Evolutionary conservation across 2,888 invertebrate species (phyloP).

Genomic region (Nephrotoma appendiculata): DNA sequence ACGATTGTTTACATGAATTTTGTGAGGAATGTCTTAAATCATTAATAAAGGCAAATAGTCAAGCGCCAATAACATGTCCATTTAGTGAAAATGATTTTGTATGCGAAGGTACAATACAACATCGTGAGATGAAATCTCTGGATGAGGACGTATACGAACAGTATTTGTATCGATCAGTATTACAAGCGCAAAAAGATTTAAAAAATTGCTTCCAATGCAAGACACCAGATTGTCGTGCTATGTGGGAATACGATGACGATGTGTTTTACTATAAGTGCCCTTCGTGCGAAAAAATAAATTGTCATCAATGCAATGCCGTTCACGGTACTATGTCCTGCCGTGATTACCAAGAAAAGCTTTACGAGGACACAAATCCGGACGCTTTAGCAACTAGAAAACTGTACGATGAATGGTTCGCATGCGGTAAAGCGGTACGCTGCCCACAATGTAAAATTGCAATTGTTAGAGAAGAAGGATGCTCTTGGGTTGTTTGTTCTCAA

Average conservation of each 20-base stretch:
- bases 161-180: background rate
- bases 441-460: conserved; percentile 35
- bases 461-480: conserved; percentile 86
- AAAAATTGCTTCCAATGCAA: conserved; percentile 4
- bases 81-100: background rate
- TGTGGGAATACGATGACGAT: background rate
- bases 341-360: background rate
- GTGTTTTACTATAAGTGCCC: background rate
- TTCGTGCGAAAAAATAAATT: conserved; percentile 1
- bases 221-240: conserved; percentile 6
- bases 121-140: conserved; percentile 4
- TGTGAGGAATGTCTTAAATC: background rate
- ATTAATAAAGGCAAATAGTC: background rate
- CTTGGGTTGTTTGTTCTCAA: conserved; percentile 78
- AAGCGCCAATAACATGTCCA: conserved; percentile 2
- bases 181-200: background rate
- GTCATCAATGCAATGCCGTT: background rate
- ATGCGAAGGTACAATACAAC: conserved; percentile 1
- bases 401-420: background rate
- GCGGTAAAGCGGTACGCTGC: background rate
- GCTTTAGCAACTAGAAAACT: background rate
- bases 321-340: background rate
- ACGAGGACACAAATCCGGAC: background rate
- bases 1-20: conserved; percentile 5
- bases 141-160: background rate